phyloP scores from a whole-genome alignment of 2,888 invertebrate species.

The Andrena minutula region DNA sequence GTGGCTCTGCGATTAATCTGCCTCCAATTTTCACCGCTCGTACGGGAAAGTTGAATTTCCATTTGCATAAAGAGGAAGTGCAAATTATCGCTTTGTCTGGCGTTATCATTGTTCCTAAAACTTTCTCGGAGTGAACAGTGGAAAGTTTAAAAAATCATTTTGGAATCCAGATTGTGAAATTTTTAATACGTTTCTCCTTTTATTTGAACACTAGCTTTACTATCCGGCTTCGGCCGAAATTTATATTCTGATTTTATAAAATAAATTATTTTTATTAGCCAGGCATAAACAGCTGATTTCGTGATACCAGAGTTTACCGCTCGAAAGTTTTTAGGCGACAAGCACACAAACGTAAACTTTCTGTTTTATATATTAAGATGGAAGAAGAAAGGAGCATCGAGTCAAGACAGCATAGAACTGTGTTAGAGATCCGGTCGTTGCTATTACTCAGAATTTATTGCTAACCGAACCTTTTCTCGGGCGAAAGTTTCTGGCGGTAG shows the following conservation, averaged over 20 bases:
- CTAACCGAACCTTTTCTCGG: background rate
- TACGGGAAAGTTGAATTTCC: constrained; percentile 37
- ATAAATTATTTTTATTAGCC: too few relatives aligned
- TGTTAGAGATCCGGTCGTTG: background rate
- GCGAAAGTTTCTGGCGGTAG: constrained; percentile 1
- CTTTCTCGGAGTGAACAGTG: background rate
- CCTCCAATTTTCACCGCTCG: constrained; percentile 13
- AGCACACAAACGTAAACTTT: too few relatives aligned
- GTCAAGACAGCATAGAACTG: background rate
- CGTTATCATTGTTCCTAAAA: background rate
- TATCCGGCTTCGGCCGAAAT: too few relatives aligned
- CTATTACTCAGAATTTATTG: background rate
- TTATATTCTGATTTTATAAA: too few relatives aligned
- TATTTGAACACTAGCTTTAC: too few relatives aligned
- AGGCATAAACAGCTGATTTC: too few relatives aligned
- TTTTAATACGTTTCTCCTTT: too few relatives aligned
- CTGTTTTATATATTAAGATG: too few relatives aligned
- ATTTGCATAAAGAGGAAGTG: background rate
- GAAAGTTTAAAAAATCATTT: too few relatives aligned
- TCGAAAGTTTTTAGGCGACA: too few relatives aligned
- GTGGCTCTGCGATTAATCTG: constrained; percentile 24
- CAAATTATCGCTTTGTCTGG: background rate
- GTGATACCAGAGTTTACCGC: too few relatives aligned
- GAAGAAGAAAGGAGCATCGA: background rate
- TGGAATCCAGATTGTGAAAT: too few relatives aligned